Conservation (phyloP, 2,797 vertebrate genomes). For the Thaleichthys pacificus region DNA sequence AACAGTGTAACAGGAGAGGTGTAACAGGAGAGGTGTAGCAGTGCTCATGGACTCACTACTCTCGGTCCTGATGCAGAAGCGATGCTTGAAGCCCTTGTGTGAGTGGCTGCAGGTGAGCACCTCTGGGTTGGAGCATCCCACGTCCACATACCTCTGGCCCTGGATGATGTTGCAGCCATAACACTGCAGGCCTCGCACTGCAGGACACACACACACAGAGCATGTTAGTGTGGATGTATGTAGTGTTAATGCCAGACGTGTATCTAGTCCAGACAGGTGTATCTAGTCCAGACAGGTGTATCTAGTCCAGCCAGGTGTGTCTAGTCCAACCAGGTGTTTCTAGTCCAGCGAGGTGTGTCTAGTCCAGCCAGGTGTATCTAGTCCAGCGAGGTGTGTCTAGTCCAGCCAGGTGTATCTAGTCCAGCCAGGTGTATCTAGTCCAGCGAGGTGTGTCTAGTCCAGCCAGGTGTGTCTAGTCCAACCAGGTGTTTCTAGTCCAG, state of each 20-base stretch:
- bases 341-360: no score
- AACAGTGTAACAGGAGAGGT: no score
- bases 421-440: no score
- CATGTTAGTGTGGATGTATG: neutral
- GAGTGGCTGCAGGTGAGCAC: conserved; percentile 87
- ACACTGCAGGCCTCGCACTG: conserved; percentile 84
- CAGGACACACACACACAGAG: conserved; percentile 21
- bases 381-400: no score
- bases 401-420: no score
- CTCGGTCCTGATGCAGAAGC: conserved; percentile 83
- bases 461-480: no score
- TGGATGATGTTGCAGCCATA: conserved; percentile 90
- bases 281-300: neutral
- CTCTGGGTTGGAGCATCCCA: conserved; percentile 87
- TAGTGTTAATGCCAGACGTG: neutral
- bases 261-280: no score
- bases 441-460: no score
- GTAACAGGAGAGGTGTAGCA: no score
- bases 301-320: neutral
- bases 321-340: no score
- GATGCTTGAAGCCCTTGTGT: conserved; percentile 83
- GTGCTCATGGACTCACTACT: conserved; percentile 73
- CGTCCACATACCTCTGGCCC: conserved; percentile 83
- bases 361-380: no score
- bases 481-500: no score